Base-by-base conservation (phyloP, 2,888 invertebrate genomes). In the Eupithecia subumbrata region DNA sequence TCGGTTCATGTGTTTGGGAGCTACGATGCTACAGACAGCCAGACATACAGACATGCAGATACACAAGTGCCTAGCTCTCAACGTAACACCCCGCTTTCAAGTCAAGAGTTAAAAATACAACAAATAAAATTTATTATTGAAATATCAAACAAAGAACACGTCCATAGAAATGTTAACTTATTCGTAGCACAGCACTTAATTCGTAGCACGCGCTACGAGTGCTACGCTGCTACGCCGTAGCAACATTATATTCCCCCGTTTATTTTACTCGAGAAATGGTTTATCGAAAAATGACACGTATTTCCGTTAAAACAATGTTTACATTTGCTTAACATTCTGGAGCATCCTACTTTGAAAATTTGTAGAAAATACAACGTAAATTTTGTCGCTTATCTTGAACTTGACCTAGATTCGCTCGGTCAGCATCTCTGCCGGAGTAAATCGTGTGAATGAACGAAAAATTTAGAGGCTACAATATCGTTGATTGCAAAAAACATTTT, bases 351-450 rank as follows among this genome's bases (percentile, higher is more conserved):
- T 67, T 67, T 75, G 48, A 69, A 76, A 78, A 74, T 63, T 69
- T 75, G 76, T 75, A 45, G 75, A 78, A 82, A 78, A 78, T 74
- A 74, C 60, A 73, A 74, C 73, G 52, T 77, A 79, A 77, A 78
- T 78, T 71, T 76, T 76, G 79, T 74, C 73, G 73, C 74, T 77
- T 67, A 77, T 71, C 52, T 48, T 72, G 75, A 80, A 78, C 80
- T 81, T 81, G 81, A 82, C 81, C 80, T 56, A 82, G 30, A 71
- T 81, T 71, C 8, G 43, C 72, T 76, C 71, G 76, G 76, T 78
- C 75, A 72, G 69, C 34, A 56, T 72, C n/a, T 48, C 45, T 30
- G 56, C 64, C 16, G 60, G 69, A 68, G 52, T 69, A 52, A 69
- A 70, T 40, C 66, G 60, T 79, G 72, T 71, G 67, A 45, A 52